Conservation (phyloP, 2,113 vertebrate species). For the Phoxinus phoxinus region DNA sequence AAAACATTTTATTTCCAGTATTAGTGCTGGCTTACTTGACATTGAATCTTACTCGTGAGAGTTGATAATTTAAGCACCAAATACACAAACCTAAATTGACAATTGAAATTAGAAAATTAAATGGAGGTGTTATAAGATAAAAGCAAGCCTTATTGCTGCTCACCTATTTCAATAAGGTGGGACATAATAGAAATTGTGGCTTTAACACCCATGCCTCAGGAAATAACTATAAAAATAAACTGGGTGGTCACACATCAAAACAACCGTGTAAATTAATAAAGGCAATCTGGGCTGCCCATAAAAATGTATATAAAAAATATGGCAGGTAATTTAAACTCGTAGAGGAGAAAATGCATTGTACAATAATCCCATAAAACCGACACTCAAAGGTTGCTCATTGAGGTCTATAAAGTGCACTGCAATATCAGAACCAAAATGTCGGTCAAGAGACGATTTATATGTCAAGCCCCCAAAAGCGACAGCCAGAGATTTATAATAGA, state of each 20-base stretch:
- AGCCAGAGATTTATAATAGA: constrained; percentile 57
- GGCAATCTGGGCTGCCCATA: constrained; percentile 29
- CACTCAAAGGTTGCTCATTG: constrained; percentile 19
- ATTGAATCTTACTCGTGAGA: background rate
- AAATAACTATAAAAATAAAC: constrained; percentile 5
- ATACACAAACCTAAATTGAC: background rate
- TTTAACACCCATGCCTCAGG: background rate
- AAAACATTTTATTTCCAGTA: background rate
- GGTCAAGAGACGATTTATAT: constrained; percentile 56
- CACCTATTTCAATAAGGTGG: background rate
- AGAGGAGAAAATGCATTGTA: constrained; percentile 40
- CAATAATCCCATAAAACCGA: constrained; percentile 46
- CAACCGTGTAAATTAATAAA: constrained; percentile 35
- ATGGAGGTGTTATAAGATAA: background rate
- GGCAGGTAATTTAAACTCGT: constrained; percentile 42
- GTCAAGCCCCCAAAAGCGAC: constrained; percentile 53
- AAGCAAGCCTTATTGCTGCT: constrained; percentile 7
- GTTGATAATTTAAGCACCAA: background rate
- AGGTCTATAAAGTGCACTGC: constrained; percentile 36
- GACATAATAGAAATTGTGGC: background rate
- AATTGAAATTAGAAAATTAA: background rate
- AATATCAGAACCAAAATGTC: constrained; percentile 46
- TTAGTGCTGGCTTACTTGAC: background rate
- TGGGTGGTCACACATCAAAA: constrained; percentile 2
- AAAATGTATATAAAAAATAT: constrained; percentile 39